Evolutionary conservation across 2,888 invertebrate genomes (phyloP).

Genomic region (Tenthredo livida): DNA sequence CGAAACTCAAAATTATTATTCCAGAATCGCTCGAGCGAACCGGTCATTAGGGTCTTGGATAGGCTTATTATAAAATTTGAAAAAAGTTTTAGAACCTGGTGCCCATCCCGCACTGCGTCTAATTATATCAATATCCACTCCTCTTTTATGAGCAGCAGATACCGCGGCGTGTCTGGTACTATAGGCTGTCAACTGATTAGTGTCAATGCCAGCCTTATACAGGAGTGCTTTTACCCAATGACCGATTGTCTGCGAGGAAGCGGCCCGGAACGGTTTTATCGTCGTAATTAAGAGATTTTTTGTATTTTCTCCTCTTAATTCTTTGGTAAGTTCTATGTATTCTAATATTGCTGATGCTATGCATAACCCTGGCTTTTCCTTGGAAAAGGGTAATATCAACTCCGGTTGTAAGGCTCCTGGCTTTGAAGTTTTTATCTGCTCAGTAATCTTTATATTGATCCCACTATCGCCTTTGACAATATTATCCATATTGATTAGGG

Average conservation of each 20-base stretch:
- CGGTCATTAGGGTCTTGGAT: no score
- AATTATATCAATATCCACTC: conserved; percentile 54
- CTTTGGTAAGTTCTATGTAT: conserved; percentile 53
- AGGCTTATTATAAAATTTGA: conserved; percentile 56
- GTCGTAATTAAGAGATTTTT: conserved; percentile 55
- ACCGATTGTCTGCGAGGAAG: conserved; percentile 58
- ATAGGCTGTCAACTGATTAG: conserved; percentile 56
- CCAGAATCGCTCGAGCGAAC: no score
- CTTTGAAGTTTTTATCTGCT: conserved; percentile 1
- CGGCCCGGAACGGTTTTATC: conserved; percentile 53
- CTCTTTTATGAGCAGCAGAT: conserved; percentile 54
- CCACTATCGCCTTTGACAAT: neutral
- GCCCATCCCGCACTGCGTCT: conserved; percentile 56
- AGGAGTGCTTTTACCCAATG: conserved; percentile 61
- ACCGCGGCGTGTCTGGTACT: conserved; percentile 58
- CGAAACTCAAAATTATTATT: no score
- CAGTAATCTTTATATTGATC: neutral
- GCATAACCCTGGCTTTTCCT: conserved; percentile 51
- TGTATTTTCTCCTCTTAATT: conserved; percentile 35
- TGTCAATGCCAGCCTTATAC: conserved; percentile 58
- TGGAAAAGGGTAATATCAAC: neutral
- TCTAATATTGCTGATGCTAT: conserved; percentile 50
- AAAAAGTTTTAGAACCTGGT: conserved; percentile 26
- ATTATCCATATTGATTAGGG: conserved; percentile 27
- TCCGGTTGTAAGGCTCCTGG: neutral